Conservation (phyloP, 2,888 invertebrate species). For the Cyclophora albipunctata region DNA sequence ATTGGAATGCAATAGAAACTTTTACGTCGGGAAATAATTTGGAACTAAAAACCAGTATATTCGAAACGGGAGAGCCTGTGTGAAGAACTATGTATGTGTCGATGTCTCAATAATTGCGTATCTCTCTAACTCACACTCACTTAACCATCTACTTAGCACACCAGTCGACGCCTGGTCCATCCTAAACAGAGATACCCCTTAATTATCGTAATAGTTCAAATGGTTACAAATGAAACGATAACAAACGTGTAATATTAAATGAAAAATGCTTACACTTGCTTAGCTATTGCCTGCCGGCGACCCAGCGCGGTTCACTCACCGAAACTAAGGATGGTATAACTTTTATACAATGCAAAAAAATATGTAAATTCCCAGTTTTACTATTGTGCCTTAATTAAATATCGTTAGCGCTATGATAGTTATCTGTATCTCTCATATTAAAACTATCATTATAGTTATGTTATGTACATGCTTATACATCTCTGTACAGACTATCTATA, state of each 20-base stretch:
- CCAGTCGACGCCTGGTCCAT: conserved; percentile 75
- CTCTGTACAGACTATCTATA: conserved; percentile 68
- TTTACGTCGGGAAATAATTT: conserved; percentile 36
- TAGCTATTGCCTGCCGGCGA: conserved; percentile 65
- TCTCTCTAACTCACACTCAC: conserved; percentile 49
- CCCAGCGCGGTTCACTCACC: conserved; percentile 49
- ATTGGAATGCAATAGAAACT: conserved; percentile 9
- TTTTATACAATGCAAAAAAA: conserved; percentile 66
- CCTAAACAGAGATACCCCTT: conserved; percentile 73
- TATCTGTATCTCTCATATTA: conserved; percentile 61
- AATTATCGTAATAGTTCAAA: conserved; percentile 70
- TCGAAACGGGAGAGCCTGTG: conserved; percentile 53
- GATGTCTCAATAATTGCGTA: conserved; percentile 59
- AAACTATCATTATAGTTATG: conserved; percentile 53
- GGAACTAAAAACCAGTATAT: conserved; percentile 51
- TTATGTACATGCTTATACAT: conserved; percentile 68
- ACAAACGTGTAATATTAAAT: conserved; percentile 72
- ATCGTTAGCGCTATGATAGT: conserved; percentile 69
- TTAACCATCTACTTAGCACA: conserved; percentile 65
- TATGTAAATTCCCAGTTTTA: conserved; percentile 47
- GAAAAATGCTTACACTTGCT: conserved; percentile 72
- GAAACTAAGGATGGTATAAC: conserved; percentile 62
- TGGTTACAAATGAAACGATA: conserved; percentile 73
- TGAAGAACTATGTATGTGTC: conserved; percentile 60
- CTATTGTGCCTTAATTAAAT: conserved; percentile 69